Base-by-base conservation (phyloP, 1,140 invertebrate genomes). In the Drosophila punjabiensis region DNA sequence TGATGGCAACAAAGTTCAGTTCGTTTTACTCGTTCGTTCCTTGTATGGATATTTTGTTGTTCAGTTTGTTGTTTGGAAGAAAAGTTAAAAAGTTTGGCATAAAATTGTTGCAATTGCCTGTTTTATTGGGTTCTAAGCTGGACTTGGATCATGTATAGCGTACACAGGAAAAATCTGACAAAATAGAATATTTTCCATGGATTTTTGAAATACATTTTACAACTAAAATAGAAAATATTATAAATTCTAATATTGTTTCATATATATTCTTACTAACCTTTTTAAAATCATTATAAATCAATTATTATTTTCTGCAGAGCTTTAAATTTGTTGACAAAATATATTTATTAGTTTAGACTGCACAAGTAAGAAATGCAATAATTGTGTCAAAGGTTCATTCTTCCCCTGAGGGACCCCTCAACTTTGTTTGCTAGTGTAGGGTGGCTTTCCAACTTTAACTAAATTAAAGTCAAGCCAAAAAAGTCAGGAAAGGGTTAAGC, bases 31-130 rank as follows among this genome's bases (percentile, higher is more conserved):
- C 28, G 32, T 67, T 53, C 20, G 43, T 37, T 47, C 33, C 45
- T 68, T 50, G 48, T 35, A 20, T 52, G 14, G 32, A 32, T 67
- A 41, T 64, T 59, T 66, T 47, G 37, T 24, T 63, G 48, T 37
- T 68, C 33, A 53, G 9, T 48, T 53, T 63, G 35, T 37, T 62
- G 24, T 28, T 76, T 67, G 59, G 45, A 41, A 41, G 24, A 24
- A 79, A 78, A 60, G 43, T 45, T 79, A 37, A 58, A 69, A 85
- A 88, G 53, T 85, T 89, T 82, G 39, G 47, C 60, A 71, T 73
- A 79, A 84, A 89, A 81, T 89, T 85, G 70, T 79, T 47, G 64
- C 81, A 79, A 79, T 65, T 71, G 69, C 74, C 69, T 84, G 69
- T 84, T 82, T 77, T 80, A 79, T 76, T 71, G 45, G 53, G 37